Conservation (phyloP, 2,888 invertebrate species). For the Synanthedon formicaeformis region DNA sequence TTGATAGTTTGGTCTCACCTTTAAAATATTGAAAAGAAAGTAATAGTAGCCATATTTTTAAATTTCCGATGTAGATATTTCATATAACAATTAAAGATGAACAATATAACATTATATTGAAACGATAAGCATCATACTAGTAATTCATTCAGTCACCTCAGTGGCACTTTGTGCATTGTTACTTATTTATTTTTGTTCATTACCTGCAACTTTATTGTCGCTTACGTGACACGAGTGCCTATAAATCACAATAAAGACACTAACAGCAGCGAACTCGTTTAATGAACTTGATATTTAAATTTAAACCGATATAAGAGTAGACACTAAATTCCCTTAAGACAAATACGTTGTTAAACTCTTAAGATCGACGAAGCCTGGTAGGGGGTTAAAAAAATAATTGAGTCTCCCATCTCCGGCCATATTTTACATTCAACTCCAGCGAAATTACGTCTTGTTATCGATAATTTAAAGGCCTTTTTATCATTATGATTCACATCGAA, state of each 20-base stretch:
- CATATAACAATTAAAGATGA: no score
- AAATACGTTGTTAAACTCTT: conserved; percentile 33
- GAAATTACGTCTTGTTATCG: conserved; percentile 23
- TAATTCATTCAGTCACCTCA: no score
- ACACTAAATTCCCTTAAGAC: conserved; percentile 26
- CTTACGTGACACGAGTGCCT: no score
- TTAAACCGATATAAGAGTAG: not conserved
- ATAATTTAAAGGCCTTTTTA: conserved; percentile 23
- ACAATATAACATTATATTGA: no score
- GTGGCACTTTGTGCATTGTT: no score
- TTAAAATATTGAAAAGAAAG: no score
- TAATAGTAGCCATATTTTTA: no score
- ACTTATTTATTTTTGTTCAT: no score
- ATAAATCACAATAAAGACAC: not conserved
- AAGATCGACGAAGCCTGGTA: conserved; percentile 20
- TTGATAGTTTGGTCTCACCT: no score
- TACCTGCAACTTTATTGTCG: no score
- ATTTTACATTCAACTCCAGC: conserved; percentile 17
- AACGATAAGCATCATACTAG: no score
- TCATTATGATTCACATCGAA: conserved; percentile 13
- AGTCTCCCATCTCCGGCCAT: conserved; percentile 16
- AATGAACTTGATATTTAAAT: not conserved
- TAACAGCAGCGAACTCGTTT: not conserved
- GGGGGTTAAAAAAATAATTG: conserved; percentile 41
- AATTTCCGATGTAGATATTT: no score